Conservation (phyloP, 2,113 vertebrate genomes). For the Dromas ardeola region DNA sequence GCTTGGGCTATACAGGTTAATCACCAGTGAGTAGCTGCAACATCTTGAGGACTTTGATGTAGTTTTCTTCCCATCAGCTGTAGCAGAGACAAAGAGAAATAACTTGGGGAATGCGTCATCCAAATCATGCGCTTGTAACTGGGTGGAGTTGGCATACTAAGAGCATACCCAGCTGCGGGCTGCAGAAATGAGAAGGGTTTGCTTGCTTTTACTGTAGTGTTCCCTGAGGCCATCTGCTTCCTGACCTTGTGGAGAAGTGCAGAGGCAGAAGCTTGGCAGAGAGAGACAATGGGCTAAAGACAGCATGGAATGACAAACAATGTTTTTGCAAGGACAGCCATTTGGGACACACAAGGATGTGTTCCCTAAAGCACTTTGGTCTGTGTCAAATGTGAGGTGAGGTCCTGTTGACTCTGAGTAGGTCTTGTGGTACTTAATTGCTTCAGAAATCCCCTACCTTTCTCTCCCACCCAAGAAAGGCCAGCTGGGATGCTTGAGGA, state of each 20-base stretch:
- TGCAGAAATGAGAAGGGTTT: neutral
- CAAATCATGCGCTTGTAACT: neutral
- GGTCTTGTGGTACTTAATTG: neutral
- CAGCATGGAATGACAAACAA: neutral
- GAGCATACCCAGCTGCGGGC: neutral
- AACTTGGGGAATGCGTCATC: neutral
- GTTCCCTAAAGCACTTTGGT: neutral
- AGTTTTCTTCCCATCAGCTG: neutral
- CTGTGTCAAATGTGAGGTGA: neutral
- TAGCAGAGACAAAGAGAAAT: neutral
- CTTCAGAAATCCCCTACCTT: neutral
- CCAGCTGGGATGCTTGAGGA: neutral
- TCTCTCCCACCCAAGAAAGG: neutral
- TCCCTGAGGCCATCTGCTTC: neutral
- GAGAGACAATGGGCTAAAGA: neutral
- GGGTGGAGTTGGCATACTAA: neutral
- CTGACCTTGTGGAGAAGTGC: neutral
- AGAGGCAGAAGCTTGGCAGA: neutral
- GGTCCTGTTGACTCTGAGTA: neutral
- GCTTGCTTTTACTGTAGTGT: neutral
- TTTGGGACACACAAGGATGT: neutral
- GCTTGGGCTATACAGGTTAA: neutral
- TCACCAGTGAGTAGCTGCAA: neutral
- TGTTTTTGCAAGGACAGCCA: neutral
- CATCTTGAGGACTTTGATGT: neutral